Base-by-base conservation (phyloP, 2,113 vertebrate species). In the Clarias batrachus region DNA sequence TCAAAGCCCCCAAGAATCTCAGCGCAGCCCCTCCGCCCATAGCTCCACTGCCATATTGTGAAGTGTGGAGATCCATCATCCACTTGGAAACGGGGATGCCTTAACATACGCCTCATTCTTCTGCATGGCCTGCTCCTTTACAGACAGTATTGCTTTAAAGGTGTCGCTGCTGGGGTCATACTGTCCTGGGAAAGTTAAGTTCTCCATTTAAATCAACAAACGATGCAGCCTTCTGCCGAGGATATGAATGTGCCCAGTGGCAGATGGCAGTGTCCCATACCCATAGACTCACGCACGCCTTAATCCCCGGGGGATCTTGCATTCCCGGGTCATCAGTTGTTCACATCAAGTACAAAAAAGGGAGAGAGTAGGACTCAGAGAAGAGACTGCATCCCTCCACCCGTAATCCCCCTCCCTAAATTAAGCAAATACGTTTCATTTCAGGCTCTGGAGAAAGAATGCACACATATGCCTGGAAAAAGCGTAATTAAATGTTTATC, bases 171-270 rank as follows among this genome's bases (percentile, higher is more conserved):
- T 56, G 82, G 88, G 87, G 91, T 91, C 92, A 91, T 81, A 86
- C 89, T 89, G 87, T 89, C 91, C 92, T 92, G 91, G 91, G 91
- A 92, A 91, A 90, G 88, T 90, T 90, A 90, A 89, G 86, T 90
- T 91, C 83, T 88, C 88, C 92, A 89, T 91, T 91, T 91, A 91
- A 90, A 92, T 88, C 87, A 86, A 91, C 90, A 91, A 92, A 92
- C 88, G 89, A 89, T 82, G 88, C 83, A 73, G 90, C 90, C 91
- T 91, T 91, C 89, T 92, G 88, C 86, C 74, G 85, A 89, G 90
- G 89, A 84, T 90, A 88, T 91, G 89, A 90, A 91, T 91, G 90
- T 91, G 89, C 86, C 84, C 73, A 48, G 90, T 90, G 90, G 90
- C 92, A 92, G 92, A 92, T 92, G 92, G 91, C 86, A 86, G 88